These are phyloP conservation scores for Nephrotoma guestfalica DNA, from an alignment of 2,888 invertebrate genomes.

Conservation along the genomic window DNA sequence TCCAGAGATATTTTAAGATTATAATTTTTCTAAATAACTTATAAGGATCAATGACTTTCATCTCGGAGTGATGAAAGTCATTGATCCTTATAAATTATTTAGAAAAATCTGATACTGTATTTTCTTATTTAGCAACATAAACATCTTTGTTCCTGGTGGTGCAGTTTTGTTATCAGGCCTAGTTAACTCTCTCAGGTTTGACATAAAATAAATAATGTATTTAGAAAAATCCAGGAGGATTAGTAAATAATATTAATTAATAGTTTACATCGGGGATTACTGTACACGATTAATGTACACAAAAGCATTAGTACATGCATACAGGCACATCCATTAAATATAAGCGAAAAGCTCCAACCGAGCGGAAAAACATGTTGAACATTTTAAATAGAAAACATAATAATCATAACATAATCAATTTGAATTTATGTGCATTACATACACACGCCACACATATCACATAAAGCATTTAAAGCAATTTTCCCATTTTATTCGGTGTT, in stretches of 20 bases:
- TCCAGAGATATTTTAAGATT: neutral
- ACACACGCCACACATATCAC: neutral
- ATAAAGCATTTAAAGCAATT: neutral
- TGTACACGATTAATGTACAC: neutral
- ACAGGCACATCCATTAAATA: neutral
- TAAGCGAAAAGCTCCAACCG: neutral
- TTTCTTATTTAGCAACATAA: neutral
- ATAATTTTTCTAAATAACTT: neutral
- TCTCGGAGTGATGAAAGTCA: neutral
- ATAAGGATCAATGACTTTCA: neutral
- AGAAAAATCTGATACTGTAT: neutral
- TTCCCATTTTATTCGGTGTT: neutral
- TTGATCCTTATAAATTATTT: too few species aligned
- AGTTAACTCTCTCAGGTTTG: neutral
- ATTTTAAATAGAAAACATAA: neutral
- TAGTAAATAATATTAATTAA: neutral
- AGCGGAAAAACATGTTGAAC: neutral
- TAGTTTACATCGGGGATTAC: neutral
- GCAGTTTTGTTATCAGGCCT: neutral
- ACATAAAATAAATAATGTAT: too few species aligned
- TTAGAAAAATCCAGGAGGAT: neutral
- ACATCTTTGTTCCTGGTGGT: neutral
- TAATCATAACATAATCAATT: neutral
- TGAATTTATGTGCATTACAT: neutral
- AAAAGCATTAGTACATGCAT: neutral